phyloP scores from a whole-genome alignment of 2,888 invertebrate genomes.

The Spisula subtruncata region DNA sequence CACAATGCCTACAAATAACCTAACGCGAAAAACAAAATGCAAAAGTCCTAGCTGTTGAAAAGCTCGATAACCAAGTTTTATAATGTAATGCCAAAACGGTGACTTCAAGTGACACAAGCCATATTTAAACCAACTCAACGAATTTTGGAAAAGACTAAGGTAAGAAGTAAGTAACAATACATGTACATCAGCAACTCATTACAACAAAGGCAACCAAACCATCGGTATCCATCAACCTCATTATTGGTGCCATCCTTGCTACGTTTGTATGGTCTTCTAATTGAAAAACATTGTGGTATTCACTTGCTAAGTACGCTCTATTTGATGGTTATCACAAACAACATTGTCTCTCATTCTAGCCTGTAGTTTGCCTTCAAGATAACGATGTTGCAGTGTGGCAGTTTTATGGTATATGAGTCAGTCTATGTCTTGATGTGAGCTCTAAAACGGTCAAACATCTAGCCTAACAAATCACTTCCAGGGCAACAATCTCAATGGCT shows the following conservation, averaged over 20 bases:
- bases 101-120: too few species aligned
- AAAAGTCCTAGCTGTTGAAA: too few species aligned
- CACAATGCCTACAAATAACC: too few species aligned
- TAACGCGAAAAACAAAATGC: too few species aligned
- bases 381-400: background rate
- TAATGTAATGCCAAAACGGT: too few species aligned
- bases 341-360: conserved; percentile 1
- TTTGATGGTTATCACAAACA: background rate
- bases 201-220: too few species aligned
- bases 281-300: background rate
- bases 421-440: background rate
- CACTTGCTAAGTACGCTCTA: background rate
- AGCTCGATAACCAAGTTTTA: too few species aligned
- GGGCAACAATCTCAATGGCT: background rate
- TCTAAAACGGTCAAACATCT: conserved; percentile 26
- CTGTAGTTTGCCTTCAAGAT: conserved; percentile 7
- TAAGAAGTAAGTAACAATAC: too few species aligned
- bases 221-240: background rate
- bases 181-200: too few species aligned
- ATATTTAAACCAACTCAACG: too few species aligned
- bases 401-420: conserved; percentile 16
- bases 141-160: too few species aligned
- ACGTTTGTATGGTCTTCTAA: background rate
- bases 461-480: background rate
- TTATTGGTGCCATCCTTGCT: background rate